Base-by-base conservation (phyloP, 2,888 invertebrate genomes). In the Drosophila cognata region DNA sequence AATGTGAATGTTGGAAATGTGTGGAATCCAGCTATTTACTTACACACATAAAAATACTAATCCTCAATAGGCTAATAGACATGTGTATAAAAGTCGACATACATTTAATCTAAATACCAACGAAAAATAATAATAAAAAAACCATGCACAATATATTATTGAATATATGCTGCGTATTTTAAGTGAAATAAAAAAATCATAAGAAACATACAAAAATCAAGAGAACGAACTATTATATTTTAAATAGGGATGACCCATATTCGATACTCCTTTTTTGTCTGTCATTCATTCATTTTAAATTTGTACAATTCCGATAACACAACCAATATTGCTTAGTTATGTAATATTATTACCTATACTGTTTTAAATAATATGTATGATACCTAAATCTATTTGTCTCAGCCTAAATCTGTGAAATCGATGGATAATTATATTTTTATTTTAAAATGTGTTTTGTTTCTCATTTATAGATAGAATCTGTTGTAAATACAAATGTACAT, bases 81-180 rank as follows among this genome's bases (percentile, higher is more conserved):
- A 31, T 59, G 43, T 55, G 41, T 56, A 36, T 58, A 31, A 38
- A 38, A 56, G 31, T 33, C n/a, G 59, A 43, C 38, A 55, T 57
- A 55, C 25, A 46, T 21, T 50, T 28, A 68, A 35, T 41, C 38
- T 41, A 61, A 38, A 60, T 46, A 43, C 52, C 53, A 72, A 38
- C 29, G 53, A 59, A 51, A 36, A 43, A 57, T 25, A 46, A 46
- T 46, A 46, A 7, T 25, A 46, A 35, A 41, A 28, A 36, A 46
- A 46, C 16, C 48, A 56, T 60, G 51, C 41, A 50, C 35, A 60
- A 71, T 69, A 52, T 46, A 58, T 46, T 52, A 57, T 57, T 71
- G 56, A 60, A 70, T 29, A 50, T 51, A 60, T 31, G 29, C 41
- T 41, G 29, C n/a, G 2, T 58, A 58, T 58, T 25, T 46, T 46